Conservation (phyloP, 2,888 invertebrate genomes). For the Zygothrica quintamaculata region DNA sequence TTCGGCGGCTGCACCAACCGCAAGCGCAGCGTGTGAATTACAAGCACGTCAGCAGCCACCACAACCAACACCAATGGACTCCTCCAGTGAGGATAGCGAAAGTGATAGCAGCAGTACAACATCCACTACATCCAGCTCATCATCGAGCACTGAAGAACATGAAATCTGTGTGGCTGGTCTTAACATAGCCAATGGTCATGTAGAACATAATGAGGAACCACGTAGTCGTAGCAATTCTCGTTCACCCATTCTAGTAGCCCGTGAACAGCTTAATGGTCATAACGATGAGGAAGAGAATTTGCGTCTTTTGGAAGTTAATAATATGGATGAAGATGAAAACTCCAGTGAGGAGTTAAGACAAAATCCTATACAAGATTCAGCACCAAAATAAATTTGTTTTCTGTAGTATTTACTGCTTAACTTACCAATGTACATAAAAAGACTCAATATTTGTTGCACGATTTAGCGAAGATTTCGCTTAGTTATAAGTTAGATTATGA, state of each 20-base stretch:
- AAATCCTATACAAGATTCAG: constrained; percentile 18
- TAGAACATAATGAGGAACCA: constrained; percentile 29
- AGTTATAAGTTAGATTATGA: constrained; percentile 24
- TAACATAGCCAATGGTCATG: constrained; percentile 66
- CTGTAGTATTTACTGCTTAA: constrained; percentile 1
- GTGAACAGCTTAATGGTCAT: constrained; percentile 55
- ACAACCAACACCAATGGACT: constrained; percentile 82
- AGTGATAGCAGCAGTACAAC: constrained; percentile 86
- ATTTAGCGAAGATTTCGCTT: constrained; percentile 20
- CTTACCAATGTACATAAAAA: constrained; percentile 3
- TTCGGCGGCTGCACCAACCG: constrained; percentile 81
- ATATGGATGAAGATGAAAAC: constrained; percentile 71
- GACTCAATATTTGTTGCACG: constrained; percentile 17
- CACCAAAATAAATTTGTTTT: constrained; percentile 36
- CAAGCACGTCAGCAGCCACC: constrained; percentile 72
- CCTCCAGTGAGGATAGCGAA: constrained; percentile 86
- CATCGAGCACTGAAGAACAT: constrained; percentile 64
- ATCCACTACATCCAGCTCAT: constrained; percentile 83
- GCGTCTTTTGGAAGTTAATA: constrained; percentile 51
- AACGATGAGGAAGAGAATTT: constrained; percentile 61
- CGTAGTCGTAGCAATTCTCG: constrained; percentile 68
- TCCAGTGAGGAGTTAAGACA: constrained; percentile 56
- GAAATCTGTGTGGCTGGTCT: constrained; percentile 65
- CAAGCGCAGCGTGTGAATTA: constrained; percentile 72
- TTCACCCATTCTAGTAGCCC: constrained; percentile 46